Percentiles rank a stretch among this genome's conserved stretches.
These are phyloP conservation scores for Eulacestoma nigropectus DNA, from an alignment of 2,113 vertebrate genomes.

Conservation along the genomic window DNA sequence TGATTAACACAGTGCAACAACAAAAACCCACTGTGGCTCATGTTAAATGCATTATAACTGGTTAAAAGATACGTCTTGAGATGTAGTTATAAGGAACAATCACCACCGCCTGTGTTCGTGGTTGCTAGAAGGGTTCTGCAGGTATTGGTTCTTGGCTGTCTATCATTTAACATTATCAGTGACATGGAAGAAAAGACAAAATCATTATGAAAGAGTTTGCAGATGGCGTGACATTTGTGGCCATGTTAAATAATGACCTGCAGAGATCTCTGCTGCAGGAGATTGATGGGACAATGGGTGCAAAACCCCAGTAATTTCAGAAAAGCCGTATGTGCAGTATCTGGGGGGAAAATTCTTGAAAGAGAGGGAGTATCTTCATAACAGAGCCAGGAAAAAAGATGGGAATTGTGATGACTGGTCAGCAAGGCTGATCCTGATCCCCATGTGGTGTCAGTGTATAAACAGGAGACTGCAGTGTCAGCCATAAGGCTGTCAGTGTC, in stretches of 20 bases:
- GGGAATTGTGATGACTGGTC: not conserved
- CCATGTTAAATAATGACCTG: not conserved
- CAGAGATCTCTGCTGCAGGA: not conserved
- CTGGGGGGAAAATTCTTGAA: not conserved
- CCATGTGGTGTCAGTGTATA: rapidly evolving
- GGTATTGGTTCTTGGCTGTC: not conserved
- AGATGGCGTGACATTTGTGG: not conserved
- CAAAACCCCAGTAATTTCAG: not conserved
- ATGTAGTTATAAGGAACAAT: not conserved
- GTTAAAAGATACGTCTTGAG: not conserved
- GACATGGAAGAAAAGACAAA: conserved; percentile 24
- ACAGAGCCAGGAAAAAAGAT: not conserved
- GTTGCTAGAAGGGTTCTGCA: not conserved
- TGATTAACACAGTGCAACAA: not conserved
- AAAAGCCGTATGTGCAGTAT: not conserved
- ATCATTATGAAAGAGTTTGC: not conserved
- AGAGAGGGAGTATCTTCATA: not conserved
- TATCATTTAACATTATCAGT: not conserved
- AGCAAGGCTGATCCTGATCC: not conserved
- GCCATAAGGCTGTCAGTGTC: not conserved
- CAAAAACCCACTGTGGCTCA: not conserved
- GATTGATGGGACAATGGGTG: not conserved
- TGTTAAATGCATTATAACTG: not conserved
- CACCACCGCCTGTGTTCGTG: not conserved
- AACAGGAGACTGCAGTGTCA: not conserved